phyloP scores from a whole-genome alignment of 2,113 vertebrate species.

The Candoia aspera region DNA sequence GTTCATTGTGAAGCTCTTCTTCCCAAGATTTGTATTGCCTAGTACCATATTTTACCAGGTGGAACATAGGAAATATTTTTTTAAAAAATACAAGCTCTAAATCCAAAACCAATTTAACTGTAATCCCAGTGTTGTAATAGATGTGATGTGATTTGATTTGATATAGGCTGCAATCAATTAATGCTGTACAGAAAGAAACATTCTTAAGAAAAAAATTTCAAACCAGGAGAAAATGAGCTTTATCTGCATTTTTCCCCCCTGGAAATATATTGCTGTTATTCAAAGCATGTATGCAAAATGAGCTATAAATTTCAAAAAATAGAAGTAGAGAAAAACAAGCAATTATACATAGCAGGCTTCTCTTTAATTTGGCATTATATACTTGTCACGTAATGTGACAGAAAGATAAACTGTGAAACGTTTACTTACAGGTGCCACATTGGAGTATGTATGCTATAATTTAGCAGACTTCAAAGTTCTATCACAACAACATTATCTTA shows the following conservation, averaged over 20 bases:
- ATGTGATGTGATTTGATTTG: neutral
- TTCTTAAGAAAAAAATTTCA: neutral
- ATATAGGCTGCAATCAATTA: neutral
- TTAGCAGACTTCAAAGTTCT: neutral
- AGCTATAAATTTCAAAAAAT: neutral
- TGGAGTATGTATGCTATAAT: constrained; percentile 9
- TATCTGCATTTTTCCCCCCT: neutral
- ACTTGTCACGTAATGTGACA: constrained; percentile 8
- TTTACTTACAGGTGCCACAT: neutral
- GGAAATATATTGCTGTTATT: neutral
- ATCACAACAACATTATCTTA: neutral
- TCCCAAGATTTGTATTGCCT: neutral
- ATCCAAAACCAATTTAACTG: neutral
- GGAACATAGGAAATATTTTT: neutral
- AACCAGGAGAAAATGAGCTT: neutral
- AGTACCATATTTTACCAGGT: neutral
- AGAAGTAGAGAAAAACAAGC: neutral
- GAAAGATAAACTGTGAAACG: constrained; percentile 16
- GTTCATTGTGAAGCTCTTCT: neutral
- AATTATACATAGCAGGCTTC: neutral
- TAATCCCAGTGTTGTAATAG: constrained; percentile 1
- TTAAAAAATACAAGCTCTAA: neutral
- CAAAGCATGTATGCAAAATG: constrained; percentile 14
- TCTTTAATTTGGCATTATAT: neutral
- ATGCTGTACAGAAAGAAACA: constrained; percentile 23